Evolutionary conservation across 2,113 vertebrate genomes (phyloP).

Genomic region (Thalassoma bifasciatum): DNA sequence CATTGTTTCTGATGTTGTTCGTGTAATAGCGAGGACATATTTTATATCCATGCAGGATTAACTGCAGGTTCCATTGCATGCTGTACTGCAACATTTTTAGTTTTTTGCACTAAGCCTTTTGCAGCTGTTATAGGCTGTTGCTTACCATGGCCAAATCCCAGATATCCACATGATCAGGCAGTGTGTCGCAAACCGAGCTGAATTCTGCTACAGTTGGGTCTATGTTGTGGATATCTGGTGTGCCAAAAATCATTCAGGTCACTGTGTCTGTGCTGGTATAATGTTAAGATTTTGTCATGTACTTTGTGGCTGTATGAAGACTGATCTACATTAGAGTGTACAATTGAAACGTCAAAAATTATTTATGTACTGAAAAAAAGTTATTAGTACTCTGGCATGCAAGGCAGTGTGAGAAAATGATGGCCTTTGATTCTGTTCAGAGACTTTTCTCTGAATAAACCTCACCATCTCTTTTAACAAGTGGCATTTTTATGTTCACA

Average conservation of each 20-base stretch:
- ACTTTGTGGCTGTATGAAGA: slow-evolving; percentile 66
- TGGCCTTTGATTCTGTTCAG: slow-evolving; percentile 66
- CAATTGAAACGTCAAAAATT: slow-evolving; percentile 57
- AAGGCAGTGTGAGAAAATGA: slow-evolving; percentile 63
- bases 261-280: slow-evolving; percentile 71
- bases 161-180: slow-evolving; percentile 48
- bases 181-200: slow-evolving; percentile 33
- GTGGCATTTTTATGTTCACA: slow-evolving; percentile 40
- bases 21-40: slow-evolving; percentile 59
- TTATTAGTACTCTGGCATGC: slow-evolving; percentile 49
- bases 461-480: slow-evolving; percentile 54
- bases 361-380: slow-evolving; percentile 64
- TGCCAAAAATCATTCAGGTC: slow-evolving; percentile 81
- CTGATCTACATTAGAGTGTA: slow-evolving; percentile 63
- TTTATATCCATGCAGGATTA: slow-evolving; percentile 60
- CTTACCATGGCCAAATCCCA: slow-evolving; percentile 73
- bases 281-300: slow-evolving; percentile 68
- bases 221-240: slow-evolving; percentile 67
- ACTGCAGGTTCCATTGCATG: slow-evolving; percentile 75
- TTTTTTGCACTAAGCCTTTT: slow-evolving; percentile 78
- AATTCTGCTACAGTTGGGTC: slow-evolving; percentile 24
- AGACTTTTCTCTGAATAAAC: slow-evolving; percentile 56
- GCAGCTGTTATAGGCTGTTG: slow-evolving; percentile 80
- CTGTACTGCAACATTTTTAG: slow-evolving; percentile 71
- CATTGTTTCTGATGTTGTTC: slow-evolving; percentile 62